A percentile compares a stretch with the other conserved stretches of the same genome.
Conservation (phyloP, 92 coral and sea anemone genomes). For the Phymanthus crucifer region DNA sequence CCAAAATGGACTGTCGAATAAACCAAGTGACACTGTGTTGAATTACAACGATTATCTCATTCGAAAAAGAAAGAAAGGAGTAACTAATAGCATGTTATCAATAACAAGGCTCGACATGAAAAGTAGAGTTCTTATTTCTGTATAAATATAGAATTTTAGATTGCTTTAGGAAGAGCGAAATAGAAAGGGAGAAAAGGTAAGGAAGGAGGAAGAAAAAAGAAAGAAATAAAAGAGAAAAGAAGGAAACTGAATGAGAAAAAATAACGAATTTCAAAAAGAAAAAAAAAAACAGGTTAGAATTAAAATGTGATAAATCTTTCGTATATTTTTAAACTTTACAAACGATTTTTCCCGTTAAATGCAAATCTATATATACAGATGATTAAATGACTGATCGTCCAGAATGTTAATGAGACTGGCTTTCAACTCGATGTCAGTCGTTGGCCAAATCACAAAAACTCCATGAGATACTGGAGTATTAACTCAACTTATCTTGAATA, state of each 20-base stretch:
- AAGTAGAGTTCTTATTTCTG: no score
- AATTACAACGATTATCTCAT: background rate
- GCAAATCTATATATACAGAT: no score
- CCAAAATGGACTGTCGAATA: background rate
- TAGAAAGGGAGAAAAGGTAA: background rate
- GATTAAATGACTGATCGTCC: background rate
- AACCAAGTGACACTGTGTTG: background rate
- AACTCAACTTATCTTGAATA: background rate
- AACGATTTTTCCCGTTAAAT: background rate
- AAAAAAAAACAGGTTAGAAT: no score
- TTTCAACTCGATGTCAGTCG: background rate
- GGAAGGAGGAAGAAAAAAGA: background rate
- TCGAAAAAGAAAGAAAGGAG: no score
- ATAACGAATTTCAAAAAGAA: no score
- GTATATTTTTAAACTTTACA: no score
- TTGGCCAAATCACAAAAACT: no score
- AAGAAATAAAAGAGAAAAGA: conserved; percentile 8
- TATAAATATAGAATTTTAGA: no score
- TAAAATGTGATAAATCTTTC: no score
- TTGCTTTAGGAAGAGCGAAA: no score
- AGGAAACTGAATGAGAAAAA: background rate
- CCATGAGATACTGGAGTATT: background rate
- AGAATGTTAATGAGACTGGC: background rate
- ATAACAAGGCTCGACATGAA: no score
- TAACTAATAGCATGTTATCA: no score